These are phyloP conservation scores for Zosterops japonicus DNA, from an alignment of 2,113 vertebrate genomes.

Conservation along the genomic window DNA sequence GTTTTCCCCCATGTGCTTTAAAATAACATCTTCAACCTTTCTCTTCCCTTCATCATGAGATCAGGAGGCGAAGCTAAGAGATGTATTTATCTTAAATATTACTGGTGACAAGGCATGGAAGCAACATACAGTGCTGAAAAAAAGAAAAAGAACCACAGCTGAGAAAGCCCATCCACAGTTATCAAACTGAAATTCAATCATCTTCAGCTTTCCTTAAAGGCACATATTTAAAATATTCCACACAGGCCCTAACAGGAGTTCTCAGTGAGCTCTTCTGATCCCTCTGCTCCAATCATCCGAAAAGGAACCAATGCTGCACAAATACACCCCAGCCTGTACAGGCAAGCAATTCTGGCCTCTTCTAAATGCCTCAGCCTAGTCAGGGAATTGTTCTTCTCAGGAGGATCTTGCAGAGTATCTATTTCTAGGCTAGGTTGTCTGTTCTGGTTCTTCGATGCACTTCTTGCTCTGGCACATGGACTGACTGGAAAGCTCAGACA, in stretches of 20 bases:
- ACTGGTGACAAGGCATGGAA: neutral
- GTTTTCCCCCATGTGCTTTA: neutral
- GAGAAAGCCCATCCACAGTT: neutral
- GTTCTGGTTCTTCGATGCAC: conserved; percentile 24
- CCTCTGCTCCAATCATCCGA: neutral
- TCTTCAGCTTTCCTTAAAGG: neutral
- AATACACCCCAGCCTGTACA: conserved; percentile 3
- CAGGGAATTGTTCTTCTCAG: neutral
- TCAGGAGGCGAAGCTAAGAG: neutral
- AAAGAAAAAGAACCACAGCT: neutral
- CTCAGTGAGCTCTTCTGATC: neutral
- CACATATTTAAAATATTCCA: neutral
- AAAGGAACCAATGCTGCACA: neutral
- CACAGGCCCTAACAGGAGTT: neutral
- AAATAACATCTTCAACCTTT: neutral
- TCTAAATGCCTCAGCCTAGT: neutral
- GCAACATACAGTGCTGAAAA: neutral
- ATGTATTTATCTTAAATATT: neutral
- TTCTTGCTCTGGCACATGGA: neutral
- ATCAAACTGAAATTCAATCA: neutral
- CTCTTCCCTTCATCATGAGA: neutral
- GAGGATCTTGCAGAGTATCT: conserved; percentile 5
- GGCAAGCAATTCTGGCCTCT: conserved; percentile 52
- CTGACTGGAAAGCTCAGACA: conserved; percentile 5
- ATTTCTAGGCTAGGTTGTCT: conserved; percentile 57